Percentiles rank a stretch among this genome's conserved stretches.
These are phyloP conservation scores for Petrophora chlorosata DNA, from an alignment of 2,888 invertebrate genomes.

Conservation along the genomic window DNA sequence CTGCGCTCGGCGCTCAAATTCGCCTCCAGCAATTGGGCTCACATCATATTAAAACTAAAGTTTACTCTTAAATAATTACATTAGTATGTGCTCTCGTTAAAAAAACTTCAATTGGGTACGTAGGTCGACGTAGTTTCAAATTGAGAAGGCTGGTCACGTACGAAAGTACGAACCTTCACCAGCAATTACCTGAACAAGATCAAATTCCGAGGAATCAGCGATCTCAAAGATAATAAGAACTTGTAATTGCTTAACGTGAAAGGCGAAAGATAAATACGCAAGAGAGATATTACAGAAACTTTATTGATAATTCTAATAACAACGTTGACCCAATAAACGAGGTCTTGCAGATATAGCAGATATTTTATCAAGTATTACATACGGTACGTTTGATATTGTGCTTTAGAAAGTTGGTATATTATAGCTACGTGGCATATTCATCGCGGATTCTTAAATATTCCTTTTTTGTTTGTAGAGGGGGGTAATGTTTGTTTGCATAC, in stretches of 20 bases:
- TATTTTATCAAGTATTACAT: background rate
- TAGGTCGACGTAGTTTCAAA: constrained; percentile 18
- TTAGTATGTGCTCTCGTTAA: constrained; percentile 14
- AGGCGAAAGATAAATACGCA: background rate
- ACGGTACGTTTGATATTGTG: too few species aligned
- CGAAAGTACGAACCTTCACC: constrained; percentile 32
- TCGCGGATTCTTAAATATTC: too few species aligned
- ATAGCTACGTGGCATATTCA: too few species aligned
- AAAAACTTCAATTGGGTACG: constrained; percentile 32
- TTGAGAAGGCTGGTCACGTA: constrained; percentile 48
- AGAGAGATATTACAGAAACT: background rate
- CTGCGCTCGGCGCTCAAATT: constrained; percentile 35
- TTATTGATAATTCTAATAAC: background rate
- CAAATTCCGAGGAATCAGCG: constrained; percentile 39
- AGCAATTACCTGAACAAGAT: constrained; percentile 50
- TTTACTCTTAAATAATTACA: constrained; percentile 17
- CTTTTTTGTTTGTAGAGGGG: too few species aligned
- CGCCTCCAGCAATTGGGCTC: constrained; percentile 28
- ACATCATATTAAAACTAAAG: constrained; percentile 19
- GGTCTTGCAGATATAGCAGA: background rate
- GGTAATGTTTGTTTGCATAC: too few species aligned
- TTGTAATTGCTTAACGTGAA: constrained; percentile 18
- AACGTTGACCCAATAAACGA: background rate
- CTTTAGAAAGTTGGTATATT: too few species aligned
- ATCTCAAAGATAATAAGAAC: constrained; percentile 51